Evolutionary conservation across 2,797 vertebrate genomes (phyloP).

Genomic region (Myoxocephalus aenaeus): DNA sequence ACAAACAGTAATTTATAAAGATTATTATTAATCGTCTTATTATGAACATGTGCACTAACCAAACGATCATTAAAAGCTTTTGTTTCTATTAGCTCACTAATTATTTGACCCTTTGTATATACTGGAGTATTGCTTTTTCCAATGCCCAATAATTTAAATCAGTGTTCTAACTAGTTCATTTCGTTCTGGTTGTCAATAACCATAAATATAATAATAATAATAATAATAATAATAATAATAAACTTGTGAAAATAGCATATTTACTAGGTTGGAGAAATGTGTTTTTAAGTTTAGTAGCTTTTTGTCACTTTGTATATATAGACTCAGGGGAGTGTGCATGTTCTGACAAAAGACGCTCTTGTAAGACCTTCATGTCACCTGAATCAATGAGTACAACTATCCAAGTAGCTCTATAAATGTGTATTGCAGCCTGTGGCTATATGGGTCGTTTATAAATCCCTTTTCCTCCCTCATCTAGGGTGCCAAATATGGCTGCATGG

Average conservation of each 20-base stretch:
- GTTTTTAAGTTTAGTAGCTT: background rate
- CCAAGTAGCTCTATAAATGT: background rate
- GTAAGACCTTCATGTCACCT: background rate
- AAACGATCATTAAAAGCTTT: background rate
- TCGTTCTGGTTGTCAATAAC: background rate
- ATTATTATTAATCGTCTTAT: background rate
- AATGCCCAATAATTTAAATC: background rate
- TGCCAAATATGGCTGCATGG: conserved; percentile 87
- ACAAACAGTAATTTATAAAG: too few relatives aligned
- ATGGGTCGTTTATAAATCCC: background rate
- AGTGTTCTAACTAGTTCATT: background rate
- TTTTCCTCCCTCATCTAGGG: conserved; percentile 75
- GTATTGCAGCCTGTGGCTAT: background rate
- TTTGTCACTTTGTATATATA: background rate
- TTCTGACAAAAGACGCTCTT: background rate
- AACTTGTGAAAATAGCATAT: background rate
- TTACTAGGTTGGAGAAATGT: background rate
- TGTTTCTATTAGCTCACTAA: background rate
- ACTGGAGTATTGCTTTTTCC: background rate
- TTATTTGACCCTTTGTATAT: background rate
- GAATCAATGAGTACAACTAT: background rate
- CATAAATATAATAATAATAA: background rate
- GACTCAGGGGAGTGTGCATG: background rate
- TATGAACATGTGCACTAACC: background rate
- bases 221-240: background rate